These are phyloP conservation scores for Microcebus murinus DNA, from an alignment of 2,113 vertebrate genomes.

Conservation along the genomic window DNA sequence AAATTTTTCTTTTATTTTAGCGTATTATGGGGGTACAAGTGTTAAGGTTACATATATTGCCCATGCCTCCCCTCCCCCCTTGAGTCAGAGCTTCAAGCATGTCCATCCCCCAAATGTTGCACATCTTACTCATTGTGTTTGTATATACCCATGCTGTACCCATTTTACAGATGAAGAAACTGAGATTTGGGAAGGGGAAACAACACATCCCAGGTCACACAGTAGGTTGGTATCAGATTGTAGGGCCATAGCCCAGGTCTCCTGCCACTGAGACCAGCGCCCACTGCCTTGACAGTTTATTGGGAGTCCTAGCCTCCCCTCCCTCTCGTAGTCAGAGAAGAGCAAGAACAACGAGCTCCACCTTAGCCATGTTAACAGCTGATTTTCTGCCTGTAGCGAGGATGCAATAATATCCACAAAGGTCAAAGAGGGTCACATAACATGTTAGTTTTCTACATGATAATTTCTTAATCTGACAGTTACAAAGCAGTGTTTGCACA, in stretches of 20 bases:
- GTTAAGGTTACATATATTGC: no score
- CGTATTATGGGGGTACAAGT: no score
- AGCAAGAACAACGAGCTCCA: constrained; percentile 4
- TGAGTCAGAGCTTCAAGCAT: no score
- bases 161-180: background rate
- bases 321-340: background rate
- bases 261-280: background rate
- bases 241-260: background rate
- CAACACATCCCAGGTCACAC: accelerated
- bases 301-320: background rate
- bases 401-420: constrained; percentile 58
- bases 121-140: no score
- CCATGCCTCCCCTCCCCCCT: no score
- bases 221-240: no score
- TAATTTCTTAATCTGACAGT: constrained; percentile 70
- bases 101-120: no score
- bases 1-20: no score
- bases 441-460: constrained; percentile 68
- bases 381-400: constrained; percentile 72
- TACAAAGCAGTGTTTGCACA: constrained; percentile 44
- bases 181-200: background rate
- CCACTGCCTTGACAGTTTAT: accelerated
- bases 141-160: background rate
- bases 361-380: constrained; percentile 45
- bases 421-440: constrained; percentile 69